Conservation (phyloP, 1,140 invertebrate species). For the Hylyphantes graminicola region DNA sequence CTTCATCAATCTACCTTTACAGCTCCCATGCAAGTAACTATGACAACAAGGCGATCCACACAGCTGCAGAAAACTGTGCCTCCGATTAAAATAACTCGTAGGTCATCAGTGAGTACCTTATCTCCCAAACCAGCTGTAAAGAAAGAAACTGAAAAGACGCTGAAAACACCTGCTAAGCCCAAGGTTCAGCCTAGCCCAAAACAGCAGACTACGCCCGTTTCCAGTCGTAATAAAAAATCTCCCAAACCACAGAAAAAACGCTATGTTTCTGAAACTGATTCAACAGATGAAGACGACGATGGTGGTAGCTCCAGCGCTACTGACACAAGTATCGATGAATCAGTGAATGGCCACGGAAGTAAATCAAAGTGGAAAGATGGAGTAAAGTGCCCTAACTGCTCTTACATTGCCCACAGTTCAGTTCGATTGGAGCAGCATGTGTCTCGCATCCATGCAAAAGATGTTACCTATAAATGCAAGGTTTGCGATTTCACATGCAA, state of each 20-base stretch:
- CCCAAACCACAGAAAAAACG: slow-evolving; percentile 30
- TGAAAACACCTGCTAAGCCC: slow-evolving; percentile 32
- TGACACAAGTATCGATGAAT: slow-evolving; percentile 56
- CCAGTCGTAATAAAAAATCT: slow-evolving; percentile 20
- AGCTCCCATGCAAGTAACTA: slow-evolving; percentile 26
- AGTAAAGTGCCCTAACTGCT: slow-evolving; percentile 72
- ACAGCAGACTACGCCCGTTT: slow-evolving; percentile 11
- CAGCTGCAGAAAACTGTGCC: slow-evolving; percentile 51
- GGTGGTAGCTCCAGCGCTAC: slow-evolving; percentile 56
- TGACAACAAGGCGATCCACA: slow-evolving; percentile 44
- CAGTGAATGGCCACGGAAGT: slow-evolving; percentile 49
- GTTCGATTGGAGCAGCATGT: slow-evolving; percentile 71
- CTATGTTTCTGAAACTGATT: slow-evolving; percentile 54
- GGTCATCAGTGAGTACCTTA: slow-evolving; percentile 31
- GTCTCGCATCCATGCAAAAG: slow-evolving; percentile 71
- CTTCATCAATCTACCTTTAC: background rate
- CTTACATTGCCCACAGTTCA: slow-evolving; percentile 69
- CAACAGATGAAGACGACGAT: slow-evolving; percentile 50
- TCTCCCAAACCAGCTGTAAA: slow-evolving; percentile 36
- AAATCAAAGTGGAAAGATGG: slow-evolving; percentile 64
- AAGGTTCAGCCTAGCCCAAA: slow-evolving; percentile 10
- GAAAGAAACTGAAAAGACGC: background rate
- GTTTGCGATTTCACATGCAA: slow-evolving; percentile 75
- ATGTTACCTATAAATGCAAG: slow-evolving; percentile 75
- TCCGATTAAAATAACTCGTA: slow-evolving; percentile 48